Conservation (phyloP, 2,888 invertebrate species). For the Dryococelus australis region DNA sequence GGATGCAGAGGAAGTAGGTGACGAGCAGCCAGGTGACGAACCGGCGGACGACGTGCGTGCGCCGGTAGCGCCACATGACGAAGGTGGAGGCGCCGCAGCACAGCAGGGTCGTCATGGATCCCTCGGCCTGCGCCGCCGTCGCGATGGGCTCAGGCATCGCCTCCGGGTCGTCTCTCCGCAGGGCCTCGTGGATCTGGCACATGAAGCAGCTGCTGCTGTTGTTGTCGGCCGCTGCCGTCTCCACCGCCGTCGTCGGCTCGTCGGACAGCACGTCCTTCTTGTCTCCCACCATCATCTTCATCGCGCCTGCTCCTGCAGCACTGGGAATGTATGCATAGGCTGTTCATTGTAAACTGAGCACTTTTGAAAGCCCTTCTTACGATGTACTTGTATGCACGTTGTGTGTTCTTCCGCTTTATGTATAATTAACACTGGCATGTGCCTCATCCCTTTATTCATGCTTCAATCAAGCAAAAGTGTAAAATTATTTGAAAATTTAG, state of each 20-base stretch:
- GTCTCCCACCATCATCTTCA: background rate
- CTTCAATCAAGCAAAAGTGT: too few species aligned
- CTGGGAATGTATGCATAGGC: background rate
- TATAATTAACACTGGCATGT: too few species aligned
- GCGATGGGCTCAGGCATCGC: background rate
- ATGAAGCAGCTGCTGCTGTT: background rate
- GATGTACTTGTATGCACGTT: too few species aligned
- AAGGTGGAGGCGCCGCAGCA: constrained; percentile 1
- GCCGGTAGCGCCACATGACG: background rate
- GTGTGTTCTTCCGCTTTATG: too few species aligned
- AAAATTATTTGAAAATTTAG: too few species aligned
- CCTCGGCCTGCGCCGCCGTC: background rate
- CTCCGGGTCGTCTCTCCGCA: background rate
- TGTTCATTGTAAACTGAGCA: too few species aligned
- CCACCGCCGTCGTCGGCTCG: background rate
- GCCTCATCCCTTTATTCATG: too few species aligned
- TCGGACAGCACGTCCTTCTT: background rate
- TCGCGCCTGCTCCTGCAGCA: background rate
- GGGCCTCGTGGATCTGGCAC: constrained; percentile 7
- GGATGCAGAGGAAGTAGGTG: background rate
- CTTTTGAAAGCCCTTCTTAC: too few species aligned
- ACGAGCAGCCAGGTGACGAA: background rate
- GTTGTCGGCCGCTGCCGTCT: background rate
- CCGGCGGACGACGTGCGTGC: background rate
- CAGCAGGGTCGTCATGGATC: background rate